phyloP scores from a whole-genome alignment of 2,797 vertebrate genomes.

The Syngnathus rostellatus region DNA sequence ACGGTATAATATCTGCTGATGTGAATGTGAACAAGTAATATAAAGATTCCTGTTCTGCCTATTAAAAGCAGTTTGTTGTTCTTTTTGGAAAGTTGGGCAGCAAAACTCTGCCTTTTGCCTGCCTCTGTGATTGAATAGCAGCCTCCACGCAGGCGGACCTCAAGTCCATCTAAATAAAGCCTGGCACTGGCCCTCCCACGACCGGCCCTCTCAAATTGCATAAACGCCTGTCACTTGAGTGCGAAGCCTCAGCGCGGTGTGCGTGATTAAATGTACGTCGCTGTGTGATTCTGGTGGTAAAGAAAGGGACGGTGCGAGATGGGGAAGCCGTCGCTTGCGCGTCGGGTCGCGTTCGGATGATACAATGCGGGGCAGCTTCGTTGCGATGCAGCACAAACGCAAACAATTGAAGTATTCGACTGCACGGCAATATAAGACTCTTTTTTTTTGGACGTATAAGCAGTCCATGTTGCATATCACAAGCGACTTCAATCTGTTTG shows the following conservation, averaged over 20 bases:
- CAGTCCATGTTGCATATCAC: too few species aligned
- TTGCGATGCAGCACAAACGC: conserved; percentile 1
- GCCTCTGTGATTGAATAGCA: neutral
- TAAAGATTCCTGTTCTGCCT: neutral
- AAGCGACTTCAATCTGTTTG: too few species aligned
- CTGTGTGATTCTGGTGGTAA: conserved; percentile 22
- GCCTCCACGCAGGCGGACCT: conserved; percentile 21
- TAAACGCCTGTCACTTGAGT: conserved; percentile 17
- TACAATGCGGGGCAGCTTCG: conserved; percentile 28
- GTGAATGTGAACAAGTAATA: too few species aligned
- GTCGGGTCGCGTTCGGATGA: neutral
- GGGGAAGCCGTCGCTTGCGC: conserved; percentile 34
- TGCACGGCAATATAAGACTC: too few species aligned
- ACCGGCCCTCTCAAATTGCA: conserved; percentile 23
- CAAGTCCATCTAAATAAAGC: conserved; percentile 20
- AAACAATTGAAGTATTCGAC: too few species aligned
- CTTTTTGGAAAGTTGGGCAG: neutral
- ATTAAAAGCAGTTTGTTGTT: neutral
- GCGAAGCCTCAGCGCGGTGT: conserved; percentile 13
- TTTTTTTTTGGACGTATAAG: too few species aligned
- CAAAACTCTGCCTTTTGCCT: neutral
- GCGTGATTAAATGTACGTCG: conserved; percentile 13
- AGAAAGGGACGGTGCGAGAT: conserved; percentile 9
- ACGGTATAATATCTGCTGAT: too few species aligned
- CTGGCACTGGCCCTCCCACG: conserved; percentile 28